These are phyloP conservation scores for Philaenus spumarius DNA, from an alignment of 1,140 invertebrate genomes.

Conservation along the genomic window DNA sequence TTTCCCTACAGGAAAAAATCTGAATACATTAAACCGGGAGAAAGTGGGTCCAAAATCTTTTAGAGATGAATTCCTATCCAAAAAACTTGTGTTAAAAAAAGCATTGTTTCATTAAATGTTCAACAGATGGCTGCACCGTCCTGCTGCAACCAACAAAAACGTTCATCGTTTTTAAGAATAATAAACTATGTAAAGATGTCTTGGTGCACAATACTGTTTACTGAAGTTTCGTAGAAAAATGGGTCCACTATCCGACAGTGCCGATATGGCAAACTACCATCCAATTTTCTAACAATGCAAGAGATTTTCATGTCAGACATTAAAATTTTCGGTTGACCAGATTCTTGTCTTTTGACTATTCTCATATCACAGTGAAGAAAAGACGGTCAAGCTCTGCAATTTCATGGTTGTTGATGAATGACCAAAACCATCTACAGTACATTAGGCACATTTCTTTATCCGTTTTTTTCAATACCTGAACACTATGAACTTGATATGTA, in stretches of 20 bases:
- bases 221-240: neutral
- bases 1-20: too few species aligned
- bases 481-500: neutral
- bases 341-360: slow-evolving; percentile 7
- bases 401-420: too few species aligned
- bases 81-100: neutral
- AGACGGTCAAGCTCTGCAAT: neutral
- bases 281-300: neutral
- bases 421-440: neutral
- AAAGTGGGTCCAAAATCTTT: neutral
- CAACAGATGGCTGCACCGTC: neutral
- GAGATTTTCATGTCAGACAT: neutral
- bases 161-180: neutral
- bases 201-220: slow-evolving; percentile 3
- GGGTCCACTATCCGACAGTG: neutral
- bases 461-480: neutral
- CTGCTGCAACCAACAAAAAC: too few species aligned
- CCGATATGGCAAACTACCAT: neutral
- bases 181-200: too few species aligned
- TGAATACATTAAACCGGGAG: too few species aligned
- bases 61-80: neutral
- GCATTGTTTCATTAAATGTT: neutral
- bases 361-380: neutral
- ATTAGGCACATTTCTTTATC: neutral
- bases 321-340: neutral